Base-by-base conservation (phyloP, 2,888 invertebrate genomes). In the Erynnis tages region DNA sequence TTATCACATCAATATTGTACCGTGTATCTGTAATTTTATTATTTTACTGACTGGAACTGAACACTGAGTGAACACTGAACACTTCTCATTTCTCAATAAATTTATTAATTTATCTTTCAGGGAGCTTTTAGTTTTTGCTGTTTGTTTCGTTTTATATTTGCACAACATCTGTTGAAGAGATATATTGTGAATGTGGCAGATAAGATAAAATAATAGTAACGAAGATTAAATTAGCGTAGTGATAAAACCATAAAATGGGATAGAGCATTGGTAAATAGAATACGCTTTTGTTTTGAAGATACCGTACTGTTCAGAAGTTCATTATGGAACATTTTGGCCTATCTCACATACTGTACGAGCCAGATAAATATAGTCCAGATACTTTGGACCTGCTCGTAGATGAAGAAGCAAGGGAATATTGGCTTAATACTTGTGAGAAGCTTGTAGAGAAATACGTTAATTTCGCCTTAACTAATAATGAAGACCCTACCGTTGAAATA, bases 341-440 rank as follows among this genome's bases (percentile, higher is more conserved):
- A 54, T 78, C 83, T 41, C 88, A 89, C 59, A 79, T 98, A 62
- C 88, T 98, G 55, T 91, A 91, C 62, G 93, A 96, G 80, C 94
- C 95, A 47, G 90, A 91, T 61, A 91, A 92, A 69, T 98, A 98
- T 88, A 92, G 93, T 76, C 97, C 98, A 1, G 98, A 99, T 79
- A 97, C 97, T 21, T 93, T 97, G 60, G 97, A 98, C 85, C 91
- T 99, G 53, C 93, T 95, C 55, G 92, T 92, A 66, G 97, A 98
- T 78, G 91, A 91, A 60, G 95, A 95, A 73, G 98, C 98, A 8
- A 92, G 96, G 75, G 93, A 91, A 62, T 98, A 98, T 82, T 99
- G 98, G 98, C 91, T 98, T 38, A 92, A 94, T 58, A 97, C 97
- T 78, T 96, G 98, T 74, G 95, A 96, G 75, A 94, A 93, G 60